Evolutionary conservation across 2,113 vertebrate genomes (phyloP).

Genomic region (Anarhynchus alexandrinus): DNA sequence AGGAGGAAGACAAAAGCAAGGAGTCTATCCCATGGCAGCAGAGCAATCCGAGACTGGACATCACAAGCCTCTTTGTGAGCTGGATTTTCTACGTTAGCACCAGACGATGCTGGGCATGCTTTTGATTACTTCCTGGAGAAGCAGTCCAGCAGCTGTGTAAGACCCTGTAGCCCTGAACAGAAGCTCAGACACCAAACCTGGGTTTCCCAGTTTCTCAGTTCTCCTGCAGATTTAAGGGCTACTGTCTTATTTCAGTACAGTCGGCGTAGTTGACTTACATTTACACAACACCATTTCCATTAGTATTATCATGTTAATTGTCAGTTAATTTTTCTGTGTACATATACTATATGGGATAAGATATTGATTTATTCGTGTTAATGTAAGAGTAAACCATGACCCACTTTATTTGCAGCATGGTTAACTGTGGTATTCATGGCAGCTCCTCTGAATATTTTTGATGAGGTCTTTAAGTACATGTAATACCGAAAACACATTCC

Average conservation of each 20-base stretch:
- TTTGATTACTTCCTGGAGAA: background rate
- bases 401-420: constrained; percentile 52
- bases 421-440: constrained; percentile 55
- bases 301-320: constrained; percentile 54
- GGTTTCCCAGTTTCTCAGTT: constrained; percentile 42
- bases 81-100: background rate
- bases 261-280: background rate
- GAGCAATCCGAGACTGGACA: background rate
- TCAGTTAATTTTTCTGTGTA: constrained; percentile 55
- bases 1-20: background rate
- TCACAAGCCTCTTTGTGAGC: background rate
- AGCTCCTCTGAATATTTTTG: constrained; percentile 69
- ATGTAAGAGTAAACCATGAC: constrained; percentile 40
- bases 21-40: background rate
- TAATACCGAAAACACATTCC: constrained; percentile 72
- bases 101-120: background rate
- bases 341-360: background rate
- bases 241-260: background rate
- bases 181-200: background rate
- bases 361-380: constrained; percentile 42
- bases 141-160: background rate
- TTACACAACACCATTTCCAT: constrained; percentile 12
- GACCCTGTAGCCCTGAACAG: background rate
- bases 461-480: constrained; percentile 64
- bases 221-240: constrained; percentile 5